Percentiles rank a stretch among this genome's conserved stretches.
Evolutionary conservation across 2,113 vertebrate species (phyloP).

Genomic region (Rallus limicola): DNA sequence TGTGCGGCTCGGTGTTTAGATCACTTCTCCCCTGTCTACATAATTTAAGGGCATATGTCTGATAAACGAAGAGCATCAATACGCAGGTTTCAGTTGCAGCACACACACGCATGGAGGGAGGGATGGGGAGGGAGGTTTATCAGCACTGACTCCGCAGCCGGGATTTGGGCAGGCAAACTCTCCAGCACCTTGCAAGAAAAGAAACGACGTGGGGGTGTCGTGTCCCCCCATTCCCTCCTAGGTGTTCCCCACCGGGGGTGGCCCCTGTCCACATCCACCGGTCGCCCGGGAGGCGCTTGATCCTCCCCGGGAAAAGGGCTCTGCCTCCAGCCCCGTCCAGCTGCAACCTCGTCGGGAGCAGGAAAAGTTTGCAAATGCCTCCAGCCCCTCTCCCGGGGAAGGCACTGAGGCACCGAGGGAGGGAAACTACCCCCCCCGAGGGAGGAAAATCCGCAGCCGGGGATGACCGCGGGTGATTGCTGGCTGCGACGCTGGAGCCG

Average conservation of each 20-base stretch:
- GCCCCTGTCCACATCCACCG: neutral
- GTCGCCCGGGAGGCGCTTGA: neutral
- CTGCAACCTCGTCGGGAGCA: neutral
- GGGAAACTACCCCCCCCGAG: neutral
- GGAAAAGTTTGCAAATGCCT: constrained; percentile 60
- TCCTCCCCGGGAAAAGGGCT: neutral
- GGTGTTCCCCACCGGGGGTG: neutral
- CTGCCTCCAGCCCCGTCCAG: neutral
- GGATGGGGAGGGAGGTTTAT: neutral
- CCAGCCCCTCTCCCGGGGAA: neutral
- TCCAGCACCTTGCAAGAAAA: neutral
- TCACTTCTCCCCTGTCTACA: constrained; percentile 59
- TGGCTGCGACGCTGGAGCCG: neutral
- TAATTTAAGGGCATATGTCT: constrained; percentile 65
- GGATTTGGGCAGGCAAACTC: constrained; percentile 4
- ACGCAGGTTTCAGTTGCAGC: constrained; percentile 40
- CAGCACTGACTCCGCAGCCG: constrained; percentile 3
- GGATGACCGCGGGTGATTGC: neutral
- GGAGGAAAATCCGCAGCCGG: neutral
- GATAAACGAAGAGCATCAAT: constrained; percentile 18
- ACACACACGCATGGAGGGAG: neutral
- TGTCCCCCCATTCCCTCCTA: neutral
- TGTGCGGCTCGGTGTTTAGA: constrained; percentile 48
- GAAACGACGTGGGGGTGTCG: fast-evolving
- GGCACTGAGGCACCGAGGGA: neutral